These are phyloP conservation scores for Nesidiocoris tenuis DNA, from an alignment of 2,888 invertebrate genomes.

Conservation along the genomic window DNA sequence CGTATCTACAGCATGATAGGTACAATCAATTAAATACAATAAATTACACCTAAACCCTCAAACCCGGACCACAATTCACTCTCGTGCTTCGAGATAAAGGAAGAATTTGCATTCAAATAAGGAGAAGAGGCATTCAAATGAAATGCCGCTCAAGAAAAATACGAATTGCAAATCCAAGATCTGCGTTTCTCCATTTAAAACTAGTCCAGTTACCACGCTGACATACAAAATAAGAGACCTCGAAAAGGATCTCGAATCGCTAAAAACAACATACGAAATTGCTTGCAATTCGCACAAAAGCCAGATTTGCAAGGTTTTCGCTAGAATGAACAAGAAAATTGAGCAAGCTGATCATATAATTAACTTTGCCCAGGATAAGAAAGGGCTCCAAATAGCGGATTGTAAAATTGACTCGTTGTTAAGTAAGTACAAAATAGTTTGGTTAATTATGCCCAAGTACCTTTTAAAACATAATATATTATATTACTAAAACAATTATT, in stretches of 20 bases:
- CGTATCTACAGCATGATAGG: no score
- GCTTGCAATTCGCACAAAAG: background rate
- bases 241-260: background rate
- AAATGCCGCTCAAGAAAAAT: background rate
- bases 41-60: no score
- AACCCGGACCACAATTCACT: no score
- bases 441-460: no score
- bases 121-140: background rate
- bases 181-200: constrained; percentile 1
- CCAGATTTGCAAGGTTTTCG: background rate
- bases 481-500: no score
- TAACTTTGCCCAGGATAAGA: background rate
- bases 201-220: background rate
- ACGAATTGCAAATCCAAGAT: constrained; percentile 7
- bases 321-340: background rate
- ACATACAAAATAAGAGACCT: constrained; percentile 3
- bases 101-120: background rate
- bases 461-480: no score
- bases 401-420: background rate
- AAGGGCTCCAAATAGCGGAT: background rate
- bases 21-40: no score
- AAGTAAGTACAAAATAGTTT: no score
- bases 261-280: background rate
- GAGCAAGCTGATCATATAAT: background rate
- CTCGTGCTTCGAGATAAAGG: no score